Evolutionary conservation across 1,140 invertebrate genomes (phyloP).

Genomic region (Aphaenogaster ashmeadi): DNA sequence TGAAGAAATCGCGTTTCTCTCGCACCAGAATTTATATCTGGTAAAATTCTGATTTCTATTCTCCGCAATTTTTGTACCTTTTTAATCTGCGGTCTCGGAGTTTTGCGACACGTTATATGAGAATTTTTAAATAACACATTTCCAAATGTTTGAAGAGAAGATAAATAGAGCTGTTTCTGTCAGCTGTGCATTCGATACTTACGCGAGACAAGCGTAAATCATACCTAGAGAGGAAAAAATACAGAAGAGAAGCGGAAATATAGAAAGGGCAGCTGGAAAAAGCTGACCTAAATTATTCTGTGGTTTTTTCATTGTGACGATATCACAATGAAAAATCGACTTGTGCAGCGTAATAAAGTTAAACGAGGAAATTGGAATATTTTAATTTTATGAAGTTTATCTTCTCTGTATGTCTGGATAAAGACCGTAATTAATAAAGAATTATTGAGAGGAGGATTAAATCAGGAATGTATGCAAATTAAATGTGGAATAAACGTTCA

Average conservation of each 20-base stretch:
- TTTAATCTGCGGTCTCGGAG: background rate
- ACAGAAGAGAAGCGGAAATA: background rate
- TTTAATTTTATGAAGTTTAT: background rate
- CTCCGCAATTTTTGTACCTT: background rate
- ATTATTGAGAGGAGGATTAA: background rate
- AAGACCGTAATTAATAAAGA: constrained; percentile 15
- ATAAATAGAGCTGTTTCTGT: background rate
- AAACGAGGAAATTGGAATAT: background rate
- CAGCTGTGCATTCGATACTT: background rate
- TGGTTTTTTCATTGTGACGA: background rate
- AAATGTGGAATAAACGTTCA: background rate
- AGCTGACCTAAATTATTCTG: constrained; percentile 24
- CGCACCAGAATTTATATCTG: background rate
- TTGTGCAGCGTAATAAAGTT: background rate
- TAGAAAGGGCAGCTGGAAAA: background rate
- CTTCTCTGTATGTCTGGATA: background rate
- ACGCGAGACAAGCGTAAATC: background rate
- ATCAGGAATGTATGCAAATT: background rate
- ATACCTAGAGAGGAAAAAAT: background rate
- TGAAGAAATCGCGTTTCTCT: background rate
- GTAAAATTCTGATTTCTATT: background rate
- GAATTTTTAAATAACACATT: background rate
- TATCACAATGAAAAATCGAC: background rate
- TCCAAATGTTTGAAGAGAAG: background rate
- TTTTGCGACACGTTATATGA: background rate